A percentile compares a stretch with the other conserved stretches of the same genome.
phyloP scores from a whole-genome alignment of 2,888 invertebrate species.

The Morpho deidamia region DNA sequence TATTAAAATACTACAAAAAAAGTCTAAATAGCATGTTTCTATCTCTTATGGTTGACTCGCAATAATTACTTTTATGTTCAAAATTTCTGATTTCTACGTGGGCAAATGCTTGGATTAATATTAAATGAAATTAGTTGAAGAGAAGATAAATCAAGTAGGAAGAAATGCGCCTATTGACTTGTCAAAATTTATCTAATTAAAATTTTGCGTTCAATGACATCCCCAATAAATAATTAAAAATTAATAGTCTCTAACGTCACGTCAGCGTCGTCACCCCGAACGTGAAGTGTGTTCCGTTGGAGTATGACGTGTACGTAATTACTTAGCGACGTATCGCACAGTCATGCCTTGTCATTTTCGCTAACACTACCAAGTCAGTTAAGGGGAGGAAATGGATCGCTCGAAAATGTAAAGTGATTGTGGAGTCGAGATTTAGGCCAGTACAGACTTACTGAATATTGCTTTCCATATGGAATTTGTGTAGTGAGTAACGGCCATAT shows the following conservation, averaged over 20 bases:
- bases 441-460: neutral
- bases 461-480: no score
- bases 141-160: no score
- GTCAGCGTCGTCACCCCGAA: slow-evolving; percentile 31
- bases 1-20: no score
- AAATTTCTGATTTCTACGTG: no score
- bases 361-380: slow-evolving; percentile 26
- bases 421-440: neutral
- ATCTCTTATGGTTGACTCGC: no score
- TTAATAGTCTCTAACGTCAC: slow-evolving; percentile 21
- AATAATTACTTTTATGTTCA: no score
- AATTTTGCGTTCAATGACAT: neutral
- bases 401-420: slow-evolving; percentile 19
- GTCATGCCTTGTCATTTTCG: slow-evolving; percentile 74
- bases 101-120: no score
- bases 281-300: slow-evolving; percentile 40
- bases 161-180: no score
- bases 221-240: slow-evolving; percentile 10
- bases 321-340: slow-evolving; percentile 61
- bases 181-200: no score
- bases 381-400: slow-evolving; percentile 17
- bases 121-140: no score
- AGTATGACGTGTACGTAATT: slow-evolving; percentile 71
- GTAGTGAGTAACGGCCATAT: no score
- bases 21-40: no score